Base-by-base conservation (phyloP, 23 tunicate genomes). In the Styela plicata region DNA sequence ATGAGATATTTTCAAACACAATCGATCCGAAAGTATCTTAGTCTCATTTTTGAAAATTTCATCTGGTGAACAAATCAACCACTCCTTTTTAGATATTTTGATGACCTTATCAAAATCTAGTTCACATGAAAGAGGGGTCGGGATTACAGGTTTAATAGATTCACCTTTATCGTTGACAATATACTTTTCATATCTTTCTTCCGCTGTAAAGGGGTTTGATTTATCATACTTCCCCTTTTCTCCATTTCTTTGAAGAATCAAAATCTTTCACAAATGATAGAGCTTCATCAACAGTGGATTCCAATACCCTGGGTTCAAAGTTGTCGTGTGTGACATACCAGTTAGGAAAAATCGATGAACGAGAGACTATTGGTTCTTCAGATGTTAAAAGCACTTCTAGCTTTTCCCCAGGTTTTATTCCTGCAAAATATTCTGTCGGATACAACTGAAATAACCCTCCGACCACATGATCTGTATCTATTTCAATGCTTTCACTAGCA, bases 321-420 rank as follows among this genome's bases (percentile, higher is more conserved):
- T 64, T 69, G 3, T 78, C 79, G 13, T 79, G 31, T 18, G 86
- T 19, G 2, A 84, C 80, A 52, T 90, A 90, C 96, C 96, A 90
- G 33, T 88, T 88, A 2, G 96, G 96, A 2, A 85, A 34, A 31
- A 85, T 64, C 34, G 69, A 84, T 21, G 34, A 52, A 17, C 96
- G 82, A 31, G 83, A 64, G 0, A 76, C 84, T 2, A 82, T 90
- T 2, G 87, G 36, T 19, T 79, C 66, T 10, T 76, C 81, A 36
- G 66, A 25, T 7, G 16, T 76, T 52, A 76, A 52, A 24, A 7
- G n/a, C 7, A 76, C 53, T 76, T 24, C 30, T 26, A 76, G 81
- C 13, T 44, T 53, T 29, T 27, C 31, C 7, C 81, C 81, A 7
- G 81, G 66, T 20, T 33, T 36, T 23, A 76, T 36, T 76, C 29